Base-by-base conservation (phyloP, 1,140 invertebrate species). In the Triops longicaudatus region DNA sequence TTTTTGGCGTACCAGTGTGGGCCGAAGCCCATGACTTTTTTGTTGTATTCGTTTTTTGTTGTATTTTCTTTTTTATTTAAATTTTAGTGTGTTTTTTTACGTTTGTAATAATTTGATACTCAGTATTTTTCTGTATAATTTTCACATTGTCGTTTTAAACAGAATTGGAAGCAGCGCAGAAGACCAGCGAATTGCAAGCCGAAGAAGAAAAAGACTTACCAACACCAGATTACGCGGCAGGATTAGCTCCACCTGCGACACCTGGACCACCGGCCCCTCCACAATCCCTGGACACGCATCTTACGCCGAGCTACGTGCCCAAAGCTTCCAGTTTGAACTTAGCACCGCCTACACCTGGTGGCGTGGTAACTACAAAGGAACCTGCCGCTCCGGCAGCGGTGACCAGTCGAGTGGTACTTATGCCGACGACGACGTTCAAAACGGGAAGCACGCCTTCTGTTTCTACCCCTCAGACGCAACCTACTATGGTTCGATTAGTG, bases 151-250 rank as follows among this genome's bases (percentile, higher is more conserved):
- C n/a, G n/a, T n/a, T n/a, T n/a, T 12, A 10, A 43, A 10, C 17
- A 89, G 93, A 95, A 85, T 84, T 93, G 81, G 93, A 95, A 83
- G 93, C 94, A 75, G 81, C 84, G 4, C 91, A 91, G 80, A 91
- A 91, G 80, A 84, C 86, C 2, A 77, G 81, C 84, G 77, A 86
- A 9, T 14, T 1, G 71, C 17, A n/a, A 11, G 28, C n/a, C 31
- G 72, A 75, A 1, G 74, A 73, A 74, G 76, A 77, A 28, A 77
- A 77, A 75, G 41, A 80, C 14, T 81, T 82, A 4, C 81, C 84
- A 63, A 90, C 89, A 26, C 90, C 91, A 1, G 93, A 95, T 81
- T 94, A 93, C 84, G 92, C 92, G 72, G 91, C 91, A 79, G 92
- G 91, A 6, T 84, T 93, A 22, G 83, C 88, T 76, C 82, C 83